Evolutionary conservation across 1,140 invertebrate species (phyloP).

Genomic region (Papilio polytes): DNA sequence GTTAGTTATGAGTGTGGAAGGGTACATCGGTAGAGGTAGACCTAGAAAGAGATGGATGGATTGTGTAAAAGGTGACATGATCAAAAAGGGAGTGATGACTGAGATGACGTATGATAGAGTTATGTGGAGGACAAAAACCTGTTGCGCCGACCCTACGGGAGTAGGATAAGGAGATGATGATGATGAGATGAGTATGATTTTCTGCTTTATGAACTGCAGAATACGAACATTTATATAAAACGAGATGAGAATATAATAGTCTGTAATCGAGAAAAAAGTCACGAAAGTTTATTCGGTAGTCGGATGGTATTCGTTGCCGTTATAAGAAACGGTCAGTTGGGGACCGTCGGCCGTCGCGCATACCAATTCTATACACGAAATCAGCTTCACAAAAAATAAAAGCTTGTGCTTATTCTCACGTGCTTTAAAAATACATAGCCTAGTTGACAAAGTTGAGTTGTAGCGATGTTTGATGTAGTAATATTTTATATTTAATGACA

Average conservation of each 20-base stretch:
- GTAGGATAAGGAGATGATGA: no score
- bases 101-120: no score
- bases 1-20: no score
- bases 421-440: not conserved
- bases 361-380: conserved; percentile 42
- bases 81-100: no score
- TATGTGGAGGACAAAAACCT: no score
- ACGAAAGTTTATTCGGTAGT: conserved; percentile 31
- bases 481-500: no score
- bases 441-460: not conserved
- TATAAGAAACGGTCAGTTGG: conserved; percentile 51
- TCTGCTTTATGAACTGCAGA: no score
- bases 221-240: not conserved
- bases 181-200: no score
- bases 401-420: conserved; percentile 4
- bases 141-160: no score
- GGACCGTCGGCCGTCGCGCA: conserved; percentile 36
- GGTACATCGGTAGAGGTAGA: no score
- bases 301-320: conserved; percentile 52
- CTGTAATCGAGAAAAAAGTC: not conserved
- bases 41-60: no score
- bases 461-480: not conserved
- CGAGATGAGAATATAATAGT: not conserved
- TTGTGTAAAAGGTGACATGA: no score
- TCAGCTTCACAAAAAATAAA: not conserved